Conservation (phyloP, 2,888 invertebrate genomes). For the Parapristionchus giblindavisi region DNA sequence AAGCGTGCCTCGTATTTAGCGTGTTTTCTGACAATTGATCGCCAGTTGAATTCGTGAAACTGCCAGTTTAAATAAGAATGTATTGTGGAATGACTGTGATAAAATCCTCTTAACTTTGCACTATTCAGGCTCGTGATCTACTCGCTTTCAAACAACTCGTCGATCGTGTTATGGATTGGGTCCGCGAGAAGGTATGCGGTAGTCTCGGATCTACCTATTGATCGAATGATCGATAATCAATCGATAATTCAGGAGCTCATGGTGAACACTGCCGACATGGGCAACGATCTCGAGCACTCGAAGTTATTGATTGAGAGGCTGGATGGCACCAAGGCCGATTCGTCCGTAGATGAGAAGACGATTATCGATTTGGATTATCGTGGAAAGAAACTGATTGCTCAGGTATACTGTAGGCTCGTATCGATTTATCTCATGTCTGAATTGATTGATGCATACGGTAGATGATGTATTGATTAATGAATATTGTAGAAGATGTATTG, state of each 20-base stretch:
- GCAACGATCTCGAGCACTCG: slow-evolving; percentile 95
- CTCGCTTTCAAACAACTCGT: slow-evolving; percentile 94
- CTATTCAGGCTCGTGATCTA: slow-evolving; percentile 83
- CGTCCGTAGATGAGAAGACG: slow-evolving; percentile 91
- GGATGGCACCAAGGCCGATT: slow-evolving; percentile 75
- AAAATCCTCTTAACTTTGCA: neutral
- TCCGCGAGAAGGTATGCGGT: slow-evolving; percentile 84
- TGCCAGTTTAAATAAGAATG: too few relatives aligned
- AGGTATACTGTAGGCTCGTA: slow-evolving; percentile 72
- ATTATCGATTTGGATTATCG: slow-evolving; percentile 85
- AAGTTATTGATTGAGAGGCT: slow-evolving; percentile 82
- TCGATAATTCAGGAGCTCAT: slow-evolving; percentile 73
- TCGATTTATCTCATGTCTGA: too few relatives aligned
- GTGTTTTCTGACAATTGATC: too few relatives aligned
- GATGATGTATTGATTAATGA: too few relatives aligned
- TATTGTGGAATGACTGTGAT: too few relatives aligned
- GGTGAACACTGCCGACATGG: slow-evolving; percentile 89
- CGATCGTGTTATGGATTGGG: slow-evolving; percentile 95
- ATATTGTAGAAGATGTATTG: too few relatives aligned
- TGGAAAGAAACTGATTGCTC: slow-evolving; percentile 84
- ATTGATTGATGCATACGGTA: too few relatives aligned
- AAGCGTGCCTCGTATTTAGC: too few relatives aligned
- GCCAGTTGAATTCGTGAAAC: too few relatives aligned
- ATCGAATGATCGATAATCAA: too few relatives aligned
- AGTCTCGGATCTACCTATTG: too few relatives aligned